A percentile compares a stretch with the other conserved stretches of the same genome.
Evolutionary conservation across 2,888 invertebrate species (phyloP).

Genomic region (Falcaria lacertinaria): DNA sequence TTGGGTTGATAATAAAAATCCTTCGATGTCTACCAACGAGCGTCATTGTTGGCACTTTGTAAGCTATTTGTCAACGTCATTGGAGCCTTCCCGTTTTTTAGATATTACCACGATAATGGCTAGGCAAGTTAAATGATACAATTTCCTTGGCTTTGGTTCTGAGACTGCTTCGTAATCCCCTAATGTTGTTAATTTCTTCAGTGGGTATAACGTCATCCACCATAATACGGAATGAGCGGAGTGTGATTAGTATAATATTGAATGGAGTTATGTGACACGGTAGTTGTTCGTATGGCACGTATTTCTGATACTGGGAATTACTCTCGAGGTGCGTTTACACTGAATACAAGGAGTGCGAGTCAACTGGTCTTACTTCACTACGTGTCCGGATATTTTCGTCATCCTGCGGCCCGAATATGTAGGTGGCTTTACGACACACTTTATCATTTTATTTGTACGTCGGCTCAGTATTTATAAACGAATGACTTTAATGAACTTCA

Average conservation of each 20-base stretch:
- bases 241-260: no score
- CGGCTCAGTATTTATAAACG: constrained; percentile 25
- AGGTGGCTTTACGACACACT: constrained; percentile 41
- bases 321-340: constrained; percentile 27
- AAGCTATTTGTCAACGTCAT: constrained; percentile 8
- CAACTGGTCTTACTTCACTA: constrained; percentile 26
- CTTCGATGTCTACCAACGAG: background rate
- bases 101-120: background rate
- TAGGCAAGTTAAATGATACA: constrained; percentile 2
- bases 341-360: constrained; percentile 30
- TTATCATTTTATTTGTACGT: constrained; percentile 28
- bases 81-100: constrained; percentile 2
- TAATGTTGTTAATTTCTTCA: background rate
- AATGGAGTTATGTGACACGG: background rate
- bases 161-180: background rate
- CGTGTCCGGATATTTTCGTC: constrained; percentile 48
- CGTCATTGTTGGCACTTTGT: constrained; percentile 3
- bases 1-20: background rate
- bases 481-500: constrained; percentile 26
- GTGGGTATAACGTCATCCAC: background rate
- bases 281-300: constrained; percentile 6
- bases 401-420: constrained; percentile 30
- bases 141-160: constrained; percentile 2
- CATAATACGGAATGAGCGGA: no score
- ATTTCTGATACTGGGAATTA: constrained; percentile 26